Conservation (phyloP, 2,797 vertebrate genomes). For the Gymnocypris eckloni region DNA sequence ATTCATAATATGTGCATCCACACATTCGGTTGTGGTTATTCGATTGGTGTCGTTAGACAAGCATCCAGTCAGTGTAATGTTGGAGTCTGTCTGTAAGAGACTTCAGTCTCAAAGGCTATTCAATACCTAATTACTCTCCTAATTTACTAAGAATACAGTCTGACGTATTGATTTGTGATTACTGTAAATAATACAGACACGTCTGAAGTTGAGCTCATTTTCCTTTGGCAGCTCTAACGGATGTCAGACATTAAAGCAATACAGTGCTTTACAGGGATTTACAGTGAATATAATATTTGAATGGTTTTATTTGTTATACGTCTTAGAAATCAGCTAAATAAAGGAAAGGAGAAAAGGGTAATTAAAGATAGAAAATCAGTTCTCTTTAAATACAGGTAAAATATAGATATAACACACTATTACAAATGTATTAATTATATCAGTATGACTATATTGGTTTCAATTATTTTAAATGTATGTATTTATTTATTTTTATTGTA, state of each 20-base stretch:
- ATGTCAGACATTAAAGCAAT: conserved; percentile 8
- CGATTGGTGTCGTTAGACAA: neutral
- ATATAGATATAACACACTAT: neutral
- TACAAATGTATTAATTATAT: neutral
- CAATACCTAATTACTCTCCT: conserved; percentile 62
- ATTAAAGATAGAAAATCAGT: neutral
- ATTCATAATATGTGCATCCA: neutral
- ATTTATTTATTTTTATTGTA: neutral
- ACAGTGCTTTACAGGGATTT: neutral
- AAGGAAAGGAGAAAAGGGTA: neutral
- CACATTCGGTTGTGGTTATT: neutral
- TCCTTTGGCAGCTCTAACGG: conserved; percentile 53
- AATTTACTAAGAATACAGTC: conserved; percentile 57
- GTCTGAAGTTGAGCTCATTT: conserved; percentile 43
- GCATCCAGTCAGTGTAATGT: neutral
- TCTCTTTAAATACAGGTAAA: neutral
- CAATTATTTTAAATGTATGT: neutral
- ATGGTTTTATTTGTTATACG: neutral
- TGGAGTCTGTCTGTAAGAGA: conserved; percentile 24
- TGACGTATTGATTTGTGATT: conserved; percentile 59
- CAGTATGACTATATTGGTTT: neutral
- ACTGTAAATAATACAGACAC: conserved; percentile 59
- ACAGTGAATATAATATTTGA: too few relatives aligned
- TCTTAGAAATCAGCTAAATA: neutral
- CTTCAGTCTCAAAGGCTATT: conserved; percentile 45